Percentiles rank a stretch among this genome's conserved stretches.
phyloP scores from a whole-genome alignment of 30 jellyfish, hydroid and myxozoan genomes.

The Pelagia noctiluca region DNA sequence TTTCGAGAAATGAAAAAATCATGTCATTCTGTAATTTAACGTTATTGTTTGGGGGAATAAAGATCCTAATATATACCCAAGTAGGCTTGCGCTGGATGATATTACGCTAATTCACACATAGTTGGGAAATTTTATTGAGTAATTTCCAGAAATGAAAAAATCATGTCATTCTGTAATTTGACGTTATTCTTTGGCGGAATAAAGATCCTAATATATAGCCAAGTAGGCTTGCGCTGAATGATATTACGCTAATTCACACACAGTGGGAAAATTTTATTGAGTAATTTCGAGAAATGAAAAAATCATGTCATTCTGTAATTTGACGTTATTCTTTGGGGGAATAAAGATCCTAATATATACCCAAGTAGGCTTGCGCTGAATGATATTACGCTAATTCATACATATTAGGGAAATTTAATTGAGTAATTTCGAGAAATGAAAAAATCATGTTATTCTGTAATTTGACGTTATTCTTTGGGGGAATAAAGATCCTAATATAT shows the following conservation, averaged over 20 bases:
- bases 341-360: neutral
- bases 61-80: neutral
- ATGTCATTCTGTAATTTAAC: neutral
- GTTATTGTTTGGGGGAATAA: neutral
- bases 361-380: slow-evolving; percentile 3
- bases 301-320: neutral
- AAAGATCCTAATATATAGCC: neutral
- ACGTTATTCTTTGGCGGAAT: neutral
- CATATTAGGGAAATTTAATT: neutral
- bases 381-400: neutral
- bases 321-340: neutral
- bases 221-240: slow-evolving; percentile 1
- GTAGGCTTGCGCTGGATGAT: slow-evolving; percentile 2
- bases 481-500: neutral
- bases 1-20: neutral
- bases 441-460: neutral
- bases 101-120: neutral
- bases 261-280: neutral
- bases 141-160: no score
- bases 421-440: neutral
- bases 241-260: neutral
- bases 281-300: neutral
- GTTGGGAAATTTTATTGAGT: neutral
- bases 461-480: neutral
- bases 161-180: neutral